A percentile compares a stretch with the other conserved stretches of the same genome.
These are phyloP conservation scores for Nomada lathburiana DNA, from an alignment of 2,888 invertebrate species.

Conservation along the genomic window DNA sequence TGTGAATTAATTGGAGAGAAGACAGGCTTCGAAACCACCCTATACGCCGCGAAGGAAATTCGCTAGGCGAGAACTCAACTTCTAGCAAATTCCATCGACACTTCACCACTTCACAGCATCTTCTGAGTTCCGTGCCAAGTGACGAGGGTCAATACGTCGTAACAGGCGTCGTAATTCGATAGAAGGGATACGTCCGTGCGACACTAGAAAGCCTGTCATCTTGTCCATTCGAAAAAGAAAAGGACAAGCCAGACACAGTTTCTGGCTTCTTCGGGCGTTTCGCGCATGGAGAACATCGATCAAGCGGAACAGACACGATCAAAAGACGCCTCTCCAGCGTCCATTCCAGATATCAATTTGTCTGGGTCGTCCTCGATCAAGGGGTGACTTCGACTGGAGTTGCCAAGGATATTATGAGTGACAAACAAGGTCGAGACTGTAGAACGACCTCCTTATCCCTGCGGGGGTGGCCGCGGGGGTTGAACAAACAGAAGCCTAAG, in stretches of 20 bases:
- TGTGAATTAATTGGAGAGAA: too few species aligned
- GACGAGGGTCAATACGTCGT: conserved; percentile 23
- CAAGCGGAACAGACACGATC: conserved; percentile 14
- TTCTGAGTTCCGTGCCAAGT: background rate
- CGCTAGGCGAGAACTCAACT: background rate
- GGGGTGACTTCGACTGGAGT: conserved; percentile 14
- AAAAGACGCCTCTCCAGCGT: conserved; percentile 13
- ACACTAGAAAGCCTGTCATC: background rate
- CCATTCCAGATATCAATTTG: conserved; percentile 43
- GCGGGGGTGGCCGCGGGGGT: conserved; percentile 26
- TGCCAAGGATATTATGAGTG: conserved; percentile 62
- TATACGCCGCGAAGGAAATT: background rate
- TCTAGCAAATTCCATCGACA: conserved; percentile 5
- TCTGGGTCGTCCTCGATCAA: conserved; percentile 33
- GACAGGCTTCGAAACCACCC: too few species aligned
- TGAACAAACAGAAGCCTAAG: conserved; percentile 56
- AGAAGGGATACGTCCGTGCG: conserved; percentile 8
- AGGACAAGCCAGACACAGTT: background rate
- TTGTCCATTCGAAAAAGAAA: background rate
- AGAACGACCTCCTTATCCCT: conserved; percentile 24
- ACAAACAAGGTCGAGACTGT: conserved; percentile 54
- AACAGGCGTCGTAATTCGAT: conserved; percentile 22
- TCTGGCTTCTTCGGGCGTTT: background rate
- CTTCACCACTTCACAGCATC: conserved; percentile 19
- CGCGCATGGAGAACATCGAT: conserved; percentile 51